phyloP scores from a whole-genome alignment of 1,140 invertebrate genomes.

The Drosophila cardini region DNA sequence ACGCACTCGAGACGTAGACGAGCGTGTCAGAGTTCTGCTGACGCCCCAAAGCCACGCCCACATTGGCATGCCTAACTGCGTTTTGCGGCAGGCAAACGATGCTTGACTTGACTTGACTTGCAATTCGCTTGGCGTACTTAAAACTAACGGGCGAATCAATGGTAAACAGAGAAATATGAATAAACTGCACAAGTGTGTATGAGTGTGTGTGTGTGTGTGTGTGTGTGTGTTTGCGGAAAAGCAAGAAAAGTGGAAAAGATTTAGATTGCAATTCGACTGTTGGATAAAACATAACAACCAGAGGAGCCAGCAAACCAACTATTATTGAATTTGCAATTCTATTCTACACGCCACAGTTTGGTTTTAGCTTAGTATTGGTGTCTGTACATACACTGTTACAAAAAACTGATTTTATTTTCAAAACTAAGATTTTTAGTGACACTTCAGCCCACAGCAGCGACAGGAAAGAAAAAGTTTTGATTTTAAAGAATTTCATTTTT shows the following conservation, averaged over 20 bases:
- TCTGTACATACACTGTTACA: no score
- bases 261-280: conserved; percentile 25
- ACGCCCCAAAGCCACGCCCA: conserved; percentile 11
- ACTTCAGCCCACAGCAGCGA: no score
- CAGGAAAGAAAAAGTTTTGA: no score
- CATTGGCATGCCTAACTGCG: conserved; percentile 10
- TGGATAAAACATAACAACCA: conserved; percentile 35
- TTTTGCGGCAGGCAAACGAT: conserved; percentile 37
- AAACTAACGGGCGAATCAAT: conserved; percentile 79
- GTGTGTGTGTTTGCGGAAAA: neutral
- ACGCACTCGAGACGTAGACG: conserved; percentile 41
- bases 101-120: conserved; percentile 59
- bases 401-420: no score
- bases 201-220: neutral
- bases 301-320: conserved; percentile 49
- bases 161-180: conserved; percentile 66
- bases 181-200: conserved; percentile 29
- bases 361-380: no score
- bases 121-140: conserved; percentile 75
- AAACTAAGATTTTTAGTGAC: no score
- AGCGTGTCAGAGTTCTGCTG: neutral
- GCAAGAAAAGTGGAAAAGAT: conserved; percentile 6
- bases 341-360: conserved; percentile 19
- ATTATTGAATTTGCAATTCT: conserved; percentile 74
- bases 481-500: neutral